Conservation (phyloP, 2,113 vertebrate species). For the Rafetus swinhoei region DNA sequence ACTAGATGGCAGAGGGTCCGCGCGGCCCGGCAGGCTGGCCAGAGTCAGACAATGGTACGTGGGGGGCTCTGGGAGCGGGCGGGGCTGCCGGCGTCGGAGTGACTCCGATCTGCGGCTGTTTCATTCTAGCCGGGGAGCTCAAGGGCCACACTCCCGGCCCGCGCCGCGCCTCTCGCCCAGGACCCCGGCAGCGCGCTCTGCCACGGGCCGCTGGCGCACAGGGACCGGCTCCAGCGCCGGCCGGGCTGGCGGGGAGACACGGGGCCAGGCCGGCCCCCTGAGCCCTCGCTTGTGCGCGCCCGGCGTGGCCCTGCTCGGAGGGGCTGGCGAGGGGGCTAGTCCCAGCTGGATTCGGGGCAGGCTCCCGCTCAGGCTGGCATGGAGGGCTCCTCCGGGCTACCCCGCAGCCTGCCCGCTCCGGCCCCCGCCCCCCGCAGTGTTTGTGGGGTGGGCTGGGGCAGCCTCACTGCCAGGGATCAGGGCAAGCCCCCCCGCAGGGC, state of each 20-base stretch:
- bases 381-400: background rate
- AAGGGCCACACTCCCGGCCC: too few species aligned
- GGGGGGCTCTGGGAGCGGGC: background rate
- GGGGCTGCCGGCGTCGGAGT: background rate
- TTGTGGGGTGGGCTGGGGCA: background rate
- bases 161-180: too few species aligned
- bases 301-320: background rate
- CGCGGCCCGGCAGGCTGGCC: background rate
- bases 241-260: too few species aligned
- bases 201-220: too few species aligned
- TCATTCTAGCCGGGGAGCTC: background rate
- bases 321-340: too few species aligned
- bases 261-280: too few species aligned
- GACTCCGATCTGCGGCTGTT: background rate
- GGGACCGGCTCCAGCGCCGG: too few species aligned
- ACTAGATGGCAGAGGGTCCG: background rate
- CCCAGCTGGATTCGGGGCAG: background rate
- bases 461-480: background rate
- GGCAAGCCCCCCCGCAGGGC: background rate
- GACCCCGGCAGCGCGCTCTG: too few species aligned
- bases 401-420: too few species aligned
- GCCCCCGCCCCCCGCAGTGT: too few species aligned
- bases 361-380: background rate
- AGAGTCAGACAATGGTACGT: background rate
- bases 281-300: too few species aligned